Conservation (phyloP, 1,140 invertebrate genomes). For the Caenorhabditis brenneri region DNA sequence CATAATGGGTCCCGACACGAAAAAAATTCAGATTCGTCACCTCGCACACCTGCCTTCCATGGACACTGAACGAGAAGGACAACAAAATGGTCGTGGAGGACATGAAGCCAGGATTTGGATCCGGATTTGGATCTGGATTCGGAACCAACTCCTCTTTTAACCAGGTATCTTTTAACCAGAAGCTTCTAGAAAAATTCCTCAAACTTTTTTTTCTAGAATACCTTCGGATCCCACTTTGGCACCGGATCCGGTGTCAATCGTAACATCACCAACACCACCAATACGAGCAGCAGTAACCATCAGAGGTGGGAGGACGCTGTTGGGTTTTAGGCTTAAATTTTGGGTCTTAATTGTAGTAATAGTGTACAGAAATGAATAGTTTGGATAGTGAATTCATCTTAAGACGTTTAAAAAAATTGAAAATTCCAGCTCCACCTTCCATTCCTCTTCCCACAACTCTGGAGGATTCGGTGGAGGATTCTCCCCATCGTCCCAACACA, state of each 20-base stretch:
- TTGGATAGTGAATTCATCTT: not conserved
- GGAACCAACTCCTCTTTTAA: not conserved
- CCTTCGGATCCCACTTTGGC: constrained; percentile 7
- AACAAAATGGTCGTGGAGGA: constrained; percentile 56
- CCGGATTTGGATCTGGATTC: constrained; percentile 29
- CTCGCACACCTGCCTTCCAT: constrained; percentile 48
- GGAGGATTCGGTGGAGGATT: not conserved
- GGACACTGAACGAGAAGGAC: constrained; percentile 57
- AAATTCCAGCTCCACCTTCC: constrained; percentile 1
- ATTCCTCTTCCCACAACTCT: constrained; percentile 15
- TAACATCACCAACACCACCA: constrained; percentile 42
- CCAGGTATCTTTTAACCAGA: not conserved
- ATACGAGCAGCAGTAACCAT: constrained; percentile 38
- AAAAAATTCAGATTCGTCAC: constrained; percentile 55
- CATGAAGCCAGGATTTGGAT: constrained; percentile 43
- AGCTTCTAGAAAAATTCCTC: not conserved
- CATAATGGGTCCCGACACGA: not conserved
- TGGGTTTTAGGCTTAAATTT: not conserved
- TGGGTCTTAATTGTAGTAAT: not conserved
- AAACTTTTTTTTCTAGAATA: not conserved
- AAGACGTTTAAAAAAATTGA: too few relatives aligned
- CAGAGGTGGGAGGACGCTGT: constrained; percentile 33
- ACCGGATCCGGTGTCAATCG: constrained; percentile 25
- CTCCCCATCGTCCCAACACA: constrained; percentile 7
- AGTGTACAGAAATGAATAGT: not conserved